Base-by-base conservation (phyloP, 2,888 invertebrate genomes). In the Lasioglossum leucozonium region DNA sequence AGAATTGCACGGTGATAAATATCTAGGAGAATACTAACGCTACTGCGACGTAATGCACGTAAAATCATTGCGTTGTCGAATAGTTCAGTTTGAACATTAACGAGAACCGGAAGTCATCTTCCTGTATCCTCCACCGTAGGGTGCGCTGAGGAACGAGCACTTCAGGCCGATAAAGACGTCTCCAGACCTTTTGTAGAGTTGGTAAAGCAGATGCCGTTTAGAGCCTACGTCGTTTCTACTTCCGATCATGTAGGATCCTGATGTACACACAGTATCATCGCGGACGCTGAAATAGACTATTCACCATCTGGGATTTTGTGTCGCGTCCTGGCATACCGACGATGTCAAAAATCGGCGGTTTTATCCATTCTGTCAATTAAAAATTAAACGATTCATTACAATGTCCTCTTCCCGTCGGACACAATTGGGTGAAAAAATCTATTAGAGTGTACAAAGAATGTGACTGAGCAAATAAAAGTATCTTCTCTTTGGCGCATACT, bases 121-220 rank as follows among this genome's bases (percentile, higher is more conserved):
- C 40, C 22, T 10, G 0, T 6, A 3, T 0, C 30, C 3, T n/a
- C 10, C 2, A 30, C 2, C 58, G 13, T 44, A 84, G 79, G 62
- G 84, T 13, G 85, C 79, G 84, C 73, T 73, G 34, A 10, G 18
- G 58, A 42, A 16, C 34, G 22, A 55, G 8, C 11, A 37, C 2
- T 13, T 2, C 34, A 34, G n/a, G 13, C 18, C 26, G 16, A 0
- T 22, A 26, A 11, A 8, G 30, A 55, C 22, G 42, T 51, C n/a
- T 5, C 1, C 4, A 5, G 2, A 26, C 30, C 77, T 62, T 62
- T 62, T 26, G 1, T 0, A 6, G 34, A 0, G 79, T 37, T 10
- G 84, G 22, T 81, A 81, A 81, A 51, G 55, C 1, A 40, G 65
- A 40, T 13, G 0, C 10, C 62, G 11, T 62, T 30, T 16, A 0